Evolutionary conservation across 2,113 vertebrate genomes (phyloP), one percentile per base, ranked within the genome.

Genomic region (Brienomyrus brachyistius): DNA sequence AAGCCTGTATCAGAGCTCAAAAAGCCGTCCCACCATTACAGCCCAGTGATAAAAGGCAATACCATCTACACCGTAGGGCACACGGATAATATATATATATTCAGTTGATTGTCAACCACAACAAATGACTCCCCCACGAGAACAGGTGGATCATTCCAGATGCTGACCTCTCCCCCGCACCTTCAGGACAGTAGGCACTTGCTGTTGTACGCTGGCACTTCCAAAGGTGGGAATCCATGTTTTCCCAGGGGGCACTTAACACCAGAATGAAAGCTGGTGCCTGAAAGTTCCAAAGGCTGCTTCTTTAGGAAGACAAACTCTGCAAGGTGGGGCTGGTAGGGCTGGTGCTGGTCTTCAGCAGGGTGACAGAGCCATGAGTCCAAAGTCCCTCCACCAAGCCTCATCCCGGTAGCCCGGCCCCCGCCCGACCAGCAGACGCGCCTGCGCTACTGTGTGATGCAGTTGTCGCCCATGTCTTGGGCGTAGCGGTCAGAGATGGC

Each of bases 381-480:
- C 40, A 35, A 23, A n/a, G n/a, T 7, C 7, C 83, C n/a, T 11
- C 9, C n/a, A 21, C 31, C 9, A n/a, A 2, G 40, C 52, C 56
- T 13, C 45, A 31, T 3, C 15, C 54, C 0, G 4, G 47, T n/a
- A 35, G 27, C 2, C 74, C 74, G 6, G 35, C 74, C 35, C 74
- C 74, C 15, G n/a, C 62, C 23, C 10, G 9, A 27, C 59, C 88
- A 40, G 51, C 88, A 21, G 77, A 47, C 2, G 17, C 35, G 0
- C 7, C 27, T 0, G 19, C 9, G 90, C 95, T 92, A 97, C 91
- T 97, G 97, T n/a, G 97, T 98, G 91, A 98, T 98, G 95, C 98
- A 99, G 95, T 99, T 99, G 90, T 99, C 98, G 66, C 98, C 98
- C 98, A 99, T 98, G 94, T 99, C 98, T 95, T 99, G 98, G 10